A percentile compares a stretch with the other conserved stretches of the same genome.
Evolutionary conservation across 2,888 invertebrate species (phyloP).

Genomic region (Frankliniella intonsa): DNA sequence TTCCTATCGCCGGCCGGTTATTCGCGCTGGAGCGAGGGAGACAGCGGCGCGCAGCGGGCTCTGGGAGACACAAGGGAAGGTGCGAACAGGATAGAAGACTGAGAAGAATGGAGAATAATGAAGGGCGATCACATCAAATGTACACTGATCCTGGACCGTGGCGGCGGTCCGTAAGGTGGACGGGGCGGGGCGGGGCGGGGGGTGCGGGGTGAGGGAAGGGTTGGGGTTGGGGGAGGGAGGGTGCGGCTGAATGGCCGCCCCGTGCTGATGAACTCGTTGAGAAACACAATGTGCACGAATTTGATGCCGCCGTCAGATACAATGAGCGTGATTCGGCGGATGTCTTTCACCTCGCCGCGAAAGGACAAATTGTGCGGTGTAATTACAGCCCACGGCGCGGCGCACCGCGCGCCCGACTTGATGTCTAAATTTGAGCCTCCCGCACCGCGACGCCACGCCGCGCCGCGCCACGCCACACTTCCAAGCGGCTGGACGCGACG

Average conservation of each 20-base stretch:
- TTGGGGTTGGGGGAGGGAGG: background rate
- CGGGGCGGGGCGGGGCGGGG: background rate
- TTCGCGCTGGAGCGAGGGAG: background rate
- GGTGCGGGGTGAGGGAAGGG: background rate
- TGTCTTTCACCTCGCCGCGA: background rate
- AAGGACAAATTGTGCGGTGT: background rate
- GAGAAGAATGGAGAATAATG: constrained; percentile 23
- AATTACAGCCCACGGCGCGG: background rate
- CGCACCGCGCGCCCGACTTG: background rate
- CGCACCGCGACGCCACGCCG: background rate
- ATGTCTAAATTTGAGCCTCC: background rate
- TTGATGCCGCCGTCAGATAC: background rate
- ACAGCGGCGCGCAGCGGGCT: background rate
- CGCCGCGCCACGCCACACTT: background rate
- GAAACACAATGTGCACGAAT: background rate
- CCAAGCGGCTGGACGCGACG: background rate
- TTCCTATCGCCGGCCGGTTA: too few relatives aligned
- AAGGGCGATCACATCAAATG: background rate
- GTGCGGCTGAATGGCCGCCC: background rate
- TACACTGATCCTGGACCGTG: background rate
- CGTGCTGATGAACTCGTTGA: constrained; percentile 16
- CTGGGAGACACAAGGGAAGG: background rate
- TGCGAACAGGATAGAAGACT: background rate
- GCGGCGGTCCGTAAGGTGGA: background rate
- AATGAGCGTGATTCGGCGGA: constrained; percentile 23